A percentile compares a stretch with the other conserved stretches of the same genome.
These are phyloP conservation scores for Drosophila melanosoma DNA, from an alignment of 2,888 invertebrate genomes.

Conservation along the genomic window DNA sequence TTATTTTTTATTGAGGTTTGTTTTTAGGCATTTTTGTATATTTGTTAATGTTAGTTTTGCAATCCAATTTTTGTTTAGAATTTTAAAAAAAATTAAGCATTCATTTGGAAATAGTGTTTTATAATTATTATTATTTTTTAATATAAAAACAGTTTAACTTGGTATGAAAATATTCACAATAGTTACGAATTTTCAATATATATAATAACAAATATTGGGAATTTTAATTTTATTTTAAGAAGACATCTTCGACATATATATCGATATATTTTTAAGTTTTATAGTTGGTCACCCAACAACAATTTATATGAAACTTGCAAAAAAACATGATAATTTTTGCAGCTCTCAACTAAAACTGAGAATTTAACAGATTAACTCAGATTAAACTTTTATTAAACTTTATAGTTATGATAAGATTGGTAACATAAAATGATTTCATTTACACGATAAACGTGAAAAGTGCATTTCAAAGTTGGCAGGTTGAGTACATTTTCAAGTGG, in stretches of 20 bases:
- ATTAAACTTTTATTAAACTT: background rate
- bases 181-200: background rate
- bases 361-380: background rate
- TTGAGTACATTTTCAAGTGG: constrained; percentile 2
- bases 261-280: background rate
- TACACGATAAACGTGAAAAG: background rate
- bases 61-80: too few relatives aligned
- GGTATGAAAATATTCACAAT: too few relatives aligned
- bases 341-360: background rate
- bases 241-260: background rate
- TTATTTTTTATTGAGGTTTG: too few relatives aligned
- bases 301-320: too few relatives aligned
- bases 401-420: too few relatives aligned
- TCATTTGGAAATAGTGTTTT: too few relatives aligned
- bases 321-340: too few relatives aligned
- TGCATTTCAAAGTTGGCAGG: background rate
- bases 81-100: too few relatives aligned
- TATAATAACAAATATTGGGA: background rate
- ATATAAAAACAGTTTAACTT: too few relatives aligned
- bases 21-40: too few relatives aligned
- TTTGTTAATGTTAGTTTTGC: too few relatives aligned
- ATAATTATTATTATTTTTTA: background rate
- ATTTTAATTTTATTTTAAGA: background rate
- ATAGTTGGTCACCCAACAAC: background rate
- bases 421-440: background rate